Evolutionary conservation across 2,888 invertebrate species (phyloP), one percentile per base, ranked within the genome.

Genomic region (Aproaerema taeniolella): DNA sequence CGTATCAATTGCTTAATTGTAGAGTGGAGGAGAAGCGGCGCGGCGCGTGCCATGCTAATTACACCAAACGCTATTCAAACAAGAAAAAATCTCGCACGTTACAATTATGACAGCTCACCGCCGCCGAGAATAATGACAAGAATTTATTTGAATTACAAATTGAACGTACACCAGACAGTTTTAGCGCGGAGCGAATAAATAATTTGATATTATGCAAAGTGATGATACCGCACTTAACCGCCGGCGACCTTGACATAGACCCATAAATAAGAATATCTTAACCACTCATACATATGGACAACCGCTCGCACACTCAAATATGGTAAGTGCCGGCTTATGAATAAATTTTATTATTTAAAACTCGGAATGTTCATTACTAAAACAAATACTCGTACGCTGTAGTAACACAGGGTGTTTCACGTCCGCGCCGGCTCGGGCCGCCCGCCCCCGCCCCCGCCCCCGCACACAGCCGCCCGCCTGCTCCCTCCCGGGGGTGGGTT

Each of bases 281-380:
- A 73, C 67, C 77, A 74, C 76, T 83, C 83, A 86, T 86, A 82
- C 86, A 85, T 85, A 85, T 82, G 85, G 80, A 79, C 83, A 74
- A 63, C 66, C 68, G 67, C 72, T 72, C 77, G 78, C 81, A 73
- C 78, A 81, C 82, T 77, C 83, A 67, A 77, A 81, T 83, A 82
- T 83, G 82, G 81, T 81, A 82, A 82, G 85, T 81, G 77, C 76
- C 71, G 76, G 75, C 78, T 82, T 86, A 83, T 86, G 86, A 85
- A 86, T 86, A 83, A 69, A 83, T 82, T 85, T 83, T 85, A 82
- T 83, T 83, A 83, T 83, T 85, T 85, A 82, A 86, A 83, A 85
- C 79, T 78, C 73, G 72, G 80, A 77, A 82, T 80, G 85, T 86
- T 85, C 82, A 85, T 86, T 86, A 86, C 86, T 85, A 86, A 86